Percentiles rank a stretch among this genome's conserved stretches.
Evolutionary conservation across 2,113 vertebrate genomes (phyloP).

Genomic region (Morone chrysops): DNA sequence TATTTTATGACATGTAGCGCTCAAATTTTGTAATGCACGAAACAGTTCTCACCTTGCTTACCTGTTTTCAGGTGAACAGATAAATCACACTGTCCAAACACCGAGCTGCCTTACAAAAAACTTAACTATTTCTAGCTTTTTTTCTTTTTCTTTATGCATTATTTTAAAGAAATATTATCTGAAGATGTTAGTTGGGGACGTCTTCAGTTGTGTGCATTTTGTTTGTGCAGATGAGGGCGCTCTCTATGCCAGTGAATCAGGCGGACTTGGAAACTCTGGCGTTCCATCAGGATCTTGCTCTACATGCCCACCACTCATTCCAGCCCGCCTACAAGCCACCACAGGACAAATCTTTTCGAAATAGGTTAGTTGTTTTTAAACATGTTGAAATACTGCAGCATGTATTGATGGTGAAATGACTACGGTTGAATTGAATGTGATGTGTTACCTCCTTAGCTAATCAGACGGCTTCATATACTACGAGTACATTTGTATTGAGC

Average conservation of each 20-base stretch:
- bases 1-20: too few species aligned
- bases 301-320: conserved; percentile 89
- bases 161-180: neutral
- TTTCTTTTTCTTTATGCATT: too few species aligned
- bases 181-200: neutral
- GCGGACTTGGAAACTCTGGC: conserved; percentile 90
- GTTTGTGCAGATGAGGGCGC: conserved; percentile 86
- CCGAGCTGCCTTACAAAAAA: neutral
- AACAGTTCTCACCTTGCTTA: neutral
- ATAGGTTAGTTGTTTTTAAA: conserved; percentile 81
- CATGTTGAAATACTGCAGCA: neutral
- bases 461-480: neutral
- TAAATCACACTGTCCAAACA: neutral
- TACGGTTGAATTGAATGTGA: neutral
- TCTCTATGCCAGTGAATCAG: conserved; percentile 88
- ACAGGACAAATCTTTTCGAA: conserved; percentile 91
- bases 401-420: neutral
- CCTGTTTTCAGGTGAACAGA: neutral
- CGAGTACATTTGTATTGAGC: neutral
- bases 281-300: conserved; percentile 91
- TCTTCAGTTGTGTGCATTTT: neutral
- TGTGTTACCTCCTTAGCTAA: neutral
- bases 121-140: neutral
- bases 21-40: neutral
- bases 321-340: conserved; percentile 90